These are phyloP conservation scores for Drosophila phalerata DNA, from an alignment of 2,888 invertebrate genomes.

Conservation along the genomic window DNA sequence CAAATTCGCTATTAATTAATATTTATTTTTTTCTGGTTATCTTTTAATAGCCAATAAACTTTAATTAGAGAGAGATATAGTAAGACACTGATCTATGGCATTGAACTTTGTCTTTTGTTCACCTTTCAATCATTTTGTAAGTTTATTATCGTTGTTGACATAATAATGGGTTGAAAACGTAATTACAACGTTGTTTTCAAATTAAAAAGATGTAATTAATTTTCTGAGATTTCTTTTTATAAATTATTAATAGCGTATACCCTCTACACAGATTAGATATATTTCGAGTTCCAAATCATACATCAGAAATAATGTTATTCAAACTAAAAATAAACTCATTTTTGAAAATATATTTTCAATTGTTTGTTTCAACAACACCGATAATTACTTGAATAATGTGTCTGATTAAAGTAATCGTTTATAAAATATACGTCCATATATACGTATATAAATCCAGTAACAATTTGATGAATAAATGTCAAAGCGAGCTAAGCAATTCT, in stretches of 20 bases:
- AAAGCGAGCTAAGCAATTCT: not conserved
- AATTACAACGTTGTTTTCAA: slow-evolving; percentile 9
- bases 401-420: no score
- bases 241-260: not conserved
- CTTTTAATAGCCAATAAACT: slow-evolving; percentile 26
- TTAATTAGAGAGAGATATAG: not conserved
- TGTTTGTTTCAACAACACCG: no score
- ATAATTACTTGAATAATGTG: no score
- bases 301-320: no score
- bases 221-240: not conserved
- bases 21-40: slow-evolving; percentile 25
- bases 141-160: slow-evolving; percentile 23
- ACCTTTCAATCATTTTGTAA: slow-evolving; percentile 39
- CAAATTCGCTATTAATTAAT: slow-evolving; percentile 34
- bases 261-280: not conserved
- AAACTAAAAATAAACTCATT: no score
- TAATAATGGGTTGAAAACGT: slow-evolving; percentile 15
- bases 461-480: not conserved
- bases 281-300: no score
- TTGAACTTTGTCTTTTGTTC: slow-evolving; percentile 46
- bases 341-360: no score
- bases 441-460: not conserved
- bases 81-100: slow-evolving; percentile 42
- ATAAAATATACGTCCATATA: no score
- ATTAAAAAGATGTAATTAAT: slow-evolving; percentile 8